Evolutionary conservation across 2,113 vertebrate species (phyloP).

Genomic region (Bettongia penicillata): DNA sequence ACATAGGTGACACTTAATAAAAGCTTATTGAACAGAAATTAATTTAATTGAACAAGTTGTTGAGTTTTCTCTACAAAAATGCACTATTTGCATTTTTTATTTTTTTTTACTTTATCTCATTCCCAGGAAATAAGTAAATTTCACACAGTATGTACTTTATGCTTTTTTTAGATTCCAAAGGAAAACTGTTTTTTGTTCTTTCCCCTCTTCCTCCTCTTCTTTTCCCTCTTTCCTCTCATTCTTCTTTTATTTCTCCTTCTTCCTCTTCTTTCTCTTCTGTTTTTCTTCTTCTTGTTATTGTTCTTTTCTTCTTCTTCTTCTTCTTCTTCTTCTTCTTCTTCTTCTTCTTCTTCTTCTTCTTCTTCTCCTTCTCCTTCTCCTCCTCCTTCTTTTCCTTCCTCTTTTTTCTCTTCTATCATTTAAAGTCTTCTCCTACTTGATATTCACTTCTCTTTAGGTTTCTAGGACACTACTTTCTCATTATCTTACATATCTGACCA

Average conservation of each 20-base stretch:
- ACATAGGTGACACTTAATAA: not conserved
- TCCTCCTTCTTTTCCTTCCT: not conserved
- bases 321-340: not conserved
- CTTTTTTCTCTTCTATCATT: accelerated
- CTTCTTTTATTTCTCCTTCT: not conserved
- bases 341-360: not conserved
- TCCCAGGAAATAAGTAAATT: not conserved
- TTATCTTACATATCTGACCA: no score
- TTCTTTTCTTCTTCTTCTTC: not conserved
- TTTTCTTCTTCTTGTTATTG: not conserved
- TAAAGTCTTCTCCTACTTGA: not conserved
- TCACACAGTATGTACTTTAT: not conserved
- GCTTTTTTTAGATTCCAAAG: not conserved
- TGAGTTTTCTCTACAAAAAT: not conserved
- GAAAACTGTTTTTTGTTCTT: no score
- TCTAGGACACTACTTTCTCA: no score
- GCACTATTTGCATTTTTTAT: not conserved
- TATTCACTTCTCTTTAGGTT: not conserved
- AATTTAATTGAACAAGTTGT: not conserved
- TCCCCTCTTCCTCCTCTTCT: not conserved
- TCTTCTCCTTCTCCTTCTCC: not conserved
- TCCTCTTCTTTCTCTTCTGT: not conserved
- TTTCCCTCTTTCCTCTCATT: no score
- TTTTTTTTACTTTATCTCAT: not conserved
- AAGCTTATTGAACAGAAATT: not conserved